Conservation (phyloP, 1,140 invertebrate genomes). For the Coptotermes formosanus region DNA sequence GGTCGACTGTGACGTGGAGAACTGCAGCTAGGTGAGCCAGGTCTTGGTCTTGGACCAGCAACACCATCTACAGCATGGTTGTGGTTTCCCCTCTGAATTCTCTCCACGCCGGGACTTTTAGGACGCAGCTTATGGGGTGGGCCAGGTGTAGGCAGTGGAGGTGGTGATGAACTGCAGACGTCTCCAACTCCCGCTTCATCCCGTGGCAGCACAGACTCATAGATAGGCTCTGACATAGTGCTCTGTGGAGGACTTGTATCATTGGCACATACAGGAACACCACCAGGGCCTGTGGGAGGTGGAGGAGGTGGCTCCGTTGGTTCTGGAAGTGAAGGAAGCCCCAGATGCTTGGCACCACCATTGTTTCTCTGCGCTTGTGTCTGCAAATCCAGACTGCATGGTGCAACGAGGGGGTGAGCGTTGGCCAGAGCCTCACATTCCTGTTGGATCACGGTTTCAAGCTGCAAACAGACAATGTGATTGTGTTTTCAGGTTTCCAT, state of each 20-base stretch:
- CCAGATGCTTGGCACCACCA: conserved; percentile 39
- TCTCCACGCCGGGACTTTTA: conserved; percentile 42
- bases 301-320: conserved; percentile 59
- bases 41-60: conserved; percentile 51
- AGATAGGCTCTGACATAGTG: conserved; percentile 69
- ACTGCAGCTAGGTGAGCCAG: conserved; percentile 45
- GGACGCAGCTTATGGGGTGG: conserved; percentile 48
- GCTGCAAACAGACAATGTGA: conserved; percentile 33
- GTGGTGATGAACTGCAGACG: conserved; percentile 51
- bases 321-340: conserved; percentile 65
- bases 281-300: conserved; percentile 46
- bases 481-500: too few species aligned
- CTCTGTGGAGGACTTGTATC: conserved; percentile 43
- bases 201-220: conserved; percentile 75
- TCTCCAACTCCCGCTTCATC: conserved; percentile 54
- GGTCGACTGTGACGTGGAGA: conserved; percentile 49
- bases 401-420: conserved; percentile 32
- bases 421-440: conserved; percentile 46
- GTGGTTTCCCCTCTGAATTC: conserved; percentile 43
- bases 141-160: conserved; percentile 49
- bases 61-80: conserved; percentile 49
- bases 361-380: conserved; percentile 24
- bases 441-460: conserved; percentile 62
- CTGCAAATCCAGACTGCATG: conserved; percentile 36
- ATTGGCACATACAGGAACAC: conserved; percentile 40